phyloP scores from a whole-genome alignment of 37 sponge, comb jelly and placozoan genomes.

The Cliona cf. orientalis region DNA sequence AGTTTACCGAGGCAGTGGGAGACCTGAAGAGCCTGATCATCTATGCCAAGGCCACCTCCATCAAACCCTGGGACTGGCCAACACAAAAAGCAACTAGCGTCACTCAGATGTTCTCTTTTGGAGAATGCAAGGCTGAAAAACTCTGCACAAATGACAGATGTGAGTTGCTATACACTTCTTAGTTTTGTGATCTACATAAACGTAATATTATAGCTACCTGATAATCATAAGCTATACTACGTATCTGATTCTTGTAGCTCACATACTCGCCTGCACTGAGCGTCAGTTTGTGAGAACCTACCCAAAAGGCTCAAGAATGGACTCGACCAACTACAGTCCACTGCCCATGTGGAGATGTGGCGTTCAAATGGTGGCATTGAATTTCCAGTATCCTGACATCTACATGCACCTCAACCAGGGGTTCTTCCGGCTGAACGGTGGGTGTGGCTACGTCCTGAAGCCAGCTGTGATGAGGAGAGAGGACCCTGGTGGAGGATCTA shows the following conservation, averaged over 20 bases:
- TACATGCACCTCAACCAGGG: conserved; percentile 86
- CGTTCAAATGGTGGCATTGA: conserved; percentile 81
- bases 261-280: conserved; percentile 60
- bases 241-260: not conserved
- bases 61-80: conserved; percentile 73
- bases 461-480: conserved; percentile 66
- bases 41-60: conserved; percentile 53
- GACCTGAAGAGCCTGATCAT: conserved; percentile 49
- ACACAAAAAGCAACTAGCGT: conserved; percentile 41
- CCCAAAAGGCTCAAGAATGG: conserved; percentile 67
- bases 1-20: conserved; percentile 9
- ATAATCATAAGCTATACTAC: not conserved
- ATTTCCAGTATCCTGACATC: conserved; percentile 75
- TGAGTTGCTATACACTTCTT: no score
- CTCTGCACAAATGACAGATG: conserved; percentile 32
- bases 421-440: conserved; percentile 77
- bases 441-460: conserved; percentile 86
- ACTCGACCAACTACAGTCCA: conserved; percentile 78
- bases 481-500: conserved; percentile 12
- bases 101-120: conserved; percentile 81
- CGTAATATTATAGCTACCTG: no score
- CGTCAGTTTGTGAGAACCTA: conserved; percentile 73
- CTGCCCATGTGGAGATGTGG: conserved; percentile 74
- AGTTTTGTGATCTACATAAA: no score
- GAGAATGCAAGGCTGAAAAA: conserved; percentile 47